phyloP scores from a whole-genome alignment of 2,888 invertebrate genomes.

The Pyrrhia umbra region DNA sequence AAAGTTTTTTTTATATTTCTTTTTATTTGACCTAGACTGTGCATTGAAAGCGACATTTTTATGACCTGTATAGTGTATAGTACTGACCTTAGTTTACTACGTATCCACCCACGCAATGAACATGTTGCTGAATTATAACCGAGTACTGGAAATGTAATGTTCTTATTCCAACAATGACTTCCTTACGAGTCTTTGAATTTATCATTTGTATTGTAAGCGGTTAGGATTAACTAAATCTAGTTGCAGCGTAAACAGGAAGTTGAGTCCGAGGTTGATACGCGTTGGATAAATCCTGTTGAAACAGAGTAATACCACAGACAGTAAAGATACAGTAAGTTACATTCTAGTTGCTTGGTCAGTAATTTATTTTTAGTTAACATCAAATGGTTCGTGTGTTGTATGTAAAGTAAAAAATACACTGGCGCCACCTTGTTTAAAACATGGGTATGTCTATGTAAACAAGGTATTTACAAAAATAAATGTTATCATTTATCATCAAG shows the following conservation, averaged over 20 bases:
- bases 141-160: constrained; percentile 33
- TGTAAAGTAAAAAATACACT: constrained; percentile 13
- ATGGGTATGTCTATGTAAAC: constrained; percentile 4
- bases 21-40: constrained; percentile 40
- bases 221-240: constrained; percentile 46
- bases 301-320: constrained; percentile 29
- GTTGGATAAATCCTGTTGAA: constrained; percentile 46
- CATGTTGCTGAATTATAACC: constrained; percentile 36
- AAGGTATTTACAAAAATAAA: neutral
- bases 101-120: constrained; percentile 34
- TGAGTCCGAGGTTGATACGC: constrained; percentile 24
- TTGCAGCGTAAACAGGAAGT: constrained; percentile 48
- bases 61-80: constrained; percentile 51
- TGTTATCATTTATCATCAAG: constrained; percentile 14
- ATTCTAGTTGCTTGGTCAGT: constrained; percentile 23
- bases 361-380: constrained; percentile 33
- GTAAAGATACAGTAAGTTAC: constrained; percentile 19
- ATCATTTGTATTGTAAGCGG: constrained; percentile 56
- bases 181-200: constrained; percentile 48
- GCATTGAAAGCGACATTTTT: constrained; percentile 52
- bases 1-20: constrained; percentile 11
- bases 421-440: neutral
- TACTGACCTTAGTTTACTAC: constrained; percentile 48
- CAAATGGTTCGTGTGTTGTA: constrained; percentile 19
- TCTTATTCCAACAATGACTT: constrained; percentile 47